Conservation (phyloP, 2,888 invertebrate species). For the Ochropleura plecta region DNA sequence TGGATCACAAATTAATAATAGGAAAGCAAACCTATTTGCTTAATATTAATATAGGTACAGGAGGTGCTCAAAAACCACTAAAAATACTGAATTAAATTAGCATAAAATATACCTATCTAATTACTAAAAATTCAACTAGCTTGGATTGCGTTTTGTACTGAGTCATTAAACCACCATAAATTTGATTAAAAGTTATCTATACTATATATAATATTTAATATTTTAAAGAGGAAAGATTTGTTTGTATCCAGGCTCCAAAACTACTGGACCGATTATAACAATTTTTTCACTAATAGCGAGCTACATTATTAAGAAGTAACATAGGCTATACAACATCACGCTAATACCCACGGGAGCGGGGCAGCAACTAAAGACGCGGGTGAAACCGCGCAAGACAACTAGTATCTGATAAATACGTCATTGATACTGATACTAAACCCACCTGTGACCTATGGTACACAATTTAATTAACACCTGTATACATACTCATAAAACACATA, state of each 20-base stretch:
- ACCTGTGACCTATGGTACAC: background rate
- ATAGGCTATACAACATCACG: too few species aligned
- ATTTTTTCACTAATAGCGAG: too few species aligned
- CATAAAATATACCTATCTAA: background rate
- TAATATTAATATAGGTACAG: too few species aligned
- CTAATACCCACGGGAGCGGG: too few species aligned
- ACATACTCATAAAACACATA: background rate
- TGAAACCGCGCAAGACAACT: too few species aligned
- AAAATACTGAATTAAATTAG: background rate
- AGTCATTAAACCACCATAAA: background rate
- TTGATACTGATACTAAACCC: background rate
- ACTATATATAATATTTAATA: too few species aligned
- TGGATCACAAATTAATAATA: background rate
- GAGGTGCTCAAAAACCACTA: background rate
- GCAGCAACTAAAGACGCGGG: too few species aligned
- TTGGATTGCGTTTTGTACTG: background rate
- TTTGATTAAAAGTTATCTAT: background rate
- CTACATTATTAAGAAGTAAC: too few species aligned
- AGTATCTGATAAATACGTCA: background rate
- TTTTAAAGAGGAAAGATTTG: too few species aligned
- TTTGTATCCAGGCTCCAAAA: too few species aligned
- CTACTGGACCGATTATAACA: too few species aligned
- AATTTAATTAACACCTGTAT: background rate
- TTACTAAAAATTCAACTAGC: background rate
- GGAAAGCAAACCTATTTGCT: background rate